Conservation (phyloP, 2,888 invertebrate genomes). For the Imbricaverruca yamaguchii region DNA sequence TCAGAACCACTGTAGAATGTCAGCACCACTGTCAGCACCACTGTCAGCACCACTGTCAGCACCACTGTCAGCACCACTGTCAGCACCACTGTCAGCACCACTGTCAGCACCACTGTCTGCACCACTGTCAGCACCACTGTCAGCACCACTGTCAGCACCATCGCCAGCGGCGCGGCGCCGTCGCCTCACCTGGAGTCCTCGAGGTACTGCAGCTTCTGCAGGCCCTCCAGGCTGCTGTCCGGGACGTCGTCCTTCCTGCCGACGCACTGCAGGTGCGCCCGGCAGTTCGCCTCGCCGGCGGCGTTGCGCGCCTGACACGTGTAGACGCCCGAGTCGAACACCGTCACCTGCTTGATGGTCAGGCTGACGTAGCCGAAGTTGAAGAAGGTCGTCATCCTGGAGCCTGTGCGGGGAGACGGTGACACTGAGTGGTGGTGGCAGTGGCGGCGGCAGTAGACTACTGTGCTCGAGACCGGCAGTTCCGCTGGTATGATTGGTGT, state of each 20-base stretch:
- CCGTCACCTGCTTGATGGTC: constrained; percentile 81
- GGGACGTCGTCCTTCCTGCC: constrained; percentile 74
- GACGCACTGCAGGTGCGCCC: constrained; percentile 71
- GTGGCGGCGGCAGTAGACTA: too few relatives aligned
- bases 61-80: too few relatives aligned
- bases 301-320: constrained; percentile 81
- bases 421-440: neutral
- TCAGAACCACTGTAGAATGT: too few relatives aligned
- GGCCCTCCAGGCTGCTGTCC: constrained; percentile 84
- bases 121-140: too few relatives aligned
- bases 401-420: constrained; percentile 45
- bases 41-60: too few relatives aligned
- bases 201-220: constrained; percentile 81
- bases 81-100: too few relatives aligned
- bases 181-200: constrained; percentile 55
- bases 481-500: too few relatives aligned
- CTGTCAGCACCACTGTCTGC: too few relatives aligned
- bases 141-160: too few relatives aligned
- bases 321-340: constrained; percentile 82
- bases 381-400: constrained; percentile 84
- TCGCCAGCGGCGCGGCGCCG: neutral
- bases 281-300: constrained; percentile 74
- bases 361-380: constrained; percentile 93
- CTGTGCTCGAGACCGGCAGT: too few relatives aligned
- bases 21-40: too few relatives aligned